phyloP scores from a whole-genome alignment of 1,140 invertebrate genomes.

The Drosophila pseudoananassae region DNA sequence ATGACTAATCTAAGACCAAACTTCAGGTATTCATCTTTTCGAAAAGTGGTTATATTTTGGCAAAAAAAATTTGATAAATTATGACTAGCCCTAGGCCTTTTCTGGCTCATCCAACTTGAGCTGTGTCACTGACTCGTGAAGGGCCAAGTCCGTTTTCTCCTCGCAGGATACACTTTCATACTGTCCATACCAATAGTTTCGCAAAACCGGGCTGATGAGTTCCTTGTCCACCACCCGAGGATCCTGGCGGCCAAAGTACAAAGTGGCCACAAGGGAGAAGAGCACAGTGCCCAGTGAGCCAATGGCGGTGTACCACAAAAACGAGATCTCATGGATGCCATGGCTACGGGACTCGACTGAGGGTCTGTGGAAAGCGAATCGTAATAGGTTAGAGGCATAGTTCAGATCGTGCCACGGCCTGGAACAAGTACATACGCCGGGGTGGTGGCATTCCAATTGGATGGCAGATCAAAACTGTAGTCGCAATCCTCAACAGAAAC shows the following conservation, averaged over 20 bases:
- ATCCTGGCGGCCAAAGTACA: slow-evolving; percentile 67
- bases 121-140: slow-evolving; percentile 26
- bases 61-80: neutral
- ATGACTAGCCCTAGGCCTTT: neutral
- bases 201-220: slow-evolving; percentile 48
- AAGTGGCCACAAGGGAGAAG: slow-evolving; percentile 49
- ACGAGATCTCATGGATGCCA: slow-evolving; percentile 63
- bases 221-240: slow-evolving; percentile 53
- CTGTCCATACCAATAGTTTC: slow-evolving; percentile 58
- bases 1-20: slow-evolving; percentile 25
- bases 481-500: slow-evolving; percentile 60
- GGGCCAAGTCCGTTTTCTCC: slow-evolving; percentile 10
- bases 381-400: neutral
- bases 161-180: slow-evolving; percentile 47
- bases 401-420: neutral
- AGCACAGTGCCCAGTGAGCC: slow-evolving; percentile 55
- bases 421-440: slow-evolving; percentile 54
- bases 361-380: slow-evolving; percentile 4
- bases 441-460: slow-evolving; percentile 48
- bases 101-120: slow-evolving; percentile 20
- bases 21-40: slow-evolving; percentile 7
- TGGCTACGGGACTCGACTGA: slow-evolving; percentile 3
- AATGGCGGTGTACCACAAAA: slow-evolving; percentile 85
- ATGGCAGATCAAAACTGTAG: slow-evolving; percentile 49
- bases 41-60: slow-evolving; percentile 14